Percentiles rank a stretch among this genome's conserved stretches.
Evolutionary conservation across 2,797 vertebrate species (phyloP).

Genomic region (Sphenopsis melanotis): DNA sequence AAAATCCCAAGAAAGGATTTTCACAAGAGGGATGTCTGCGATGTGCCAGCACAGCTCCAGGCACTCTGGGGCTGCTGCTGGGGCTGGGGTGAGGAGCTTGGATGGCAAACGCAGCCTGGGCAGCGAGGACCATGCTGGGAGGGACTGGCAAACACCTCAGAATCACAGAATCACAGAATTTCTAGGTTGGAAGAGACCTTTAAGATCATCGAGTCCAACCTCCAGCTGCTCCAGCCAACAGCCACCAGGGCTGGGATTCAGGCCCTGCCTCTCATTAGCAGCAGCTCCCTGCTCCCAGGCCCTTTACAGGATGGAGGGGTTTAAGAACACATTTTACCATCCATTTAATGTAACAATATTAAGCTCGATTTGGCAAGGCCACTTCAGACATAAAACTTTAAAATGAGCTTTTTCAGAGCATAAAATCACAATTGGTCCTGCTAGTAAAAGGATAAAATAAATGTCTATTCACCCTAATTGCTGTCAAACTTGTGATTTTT

Average conservation of each 20-base stretch:
- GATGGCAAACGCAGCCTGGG: neutral
- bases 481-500: slow-evolving; percentile 61
- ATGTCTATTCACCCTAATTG: slow-evolving; percentile 72
- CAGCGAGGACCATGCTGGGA: neutral
- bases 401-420: slow-evolving; percentile 68
- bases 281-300: slow-evolving; percentile 33
- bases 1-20: no score
- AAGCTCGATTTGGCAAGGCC: slow-evolving; percentile 60
- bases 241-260: neutral
- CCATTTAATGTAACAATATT: slow-evolving; percentile 59
- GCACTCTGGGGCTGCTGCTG: neutral
- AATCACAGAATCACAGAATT: no score
- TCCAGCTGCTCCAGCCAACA: neutral
- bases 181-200: no score
- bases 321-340: slow-evolving; percentile 52
- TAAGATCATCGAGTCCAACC: no score
- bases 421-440: slow-evolving; percentile 71
- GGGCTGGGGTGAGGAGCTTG: neutral
- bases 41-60: neutral
- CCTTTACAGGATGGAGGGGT: slow-evolving; percentile 41
- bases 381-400: slow-evolving; percentile 64
- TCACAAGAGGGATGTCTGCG: no score
- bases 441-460: slow-evolving; percentile 72
- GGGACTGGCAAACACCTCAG: neutral
- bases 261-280: slow-evolving; percentile 25